Conservation (phyloP, 1,140 invertebrate species). For the Melanaphis sacchari region DNA sequence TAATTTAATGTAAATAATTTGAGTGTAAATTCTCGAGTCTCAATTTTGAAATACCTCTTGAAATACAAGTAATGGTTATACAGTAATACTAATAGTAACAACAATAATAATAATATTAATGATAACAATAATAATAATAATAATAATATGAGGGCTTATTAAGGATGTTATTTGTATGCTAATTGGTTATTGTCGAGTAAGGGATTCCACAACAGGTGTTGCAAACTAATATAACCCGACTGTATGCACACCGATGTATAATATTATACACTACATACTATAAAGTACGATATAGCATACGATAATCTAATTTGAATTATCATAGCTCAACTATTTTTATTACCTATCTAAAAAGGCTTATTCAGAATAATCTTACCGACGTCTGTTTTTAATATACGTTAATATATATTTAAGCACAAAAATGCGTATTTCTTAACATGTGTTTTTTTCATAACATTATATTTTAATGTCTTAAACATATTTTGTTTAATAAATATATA, state of each 20-base stretch:
- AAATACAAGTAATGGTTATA: background rate
- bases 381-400: background rate
- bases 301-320: background rate
- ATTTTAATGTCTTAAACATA: background rate
- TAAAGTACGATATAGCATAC: background rate
- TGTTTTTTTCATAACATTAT: background rate
- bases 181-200: constrained; percentile 23
- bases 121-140: background rate
- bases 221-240: background rate
- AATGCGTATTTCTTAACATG: background rate
- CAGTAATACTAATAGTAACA: background rate
- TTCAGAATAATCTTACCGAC: background rate
- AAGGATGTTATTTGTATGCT: constrained; percentile 42
- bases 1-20: background rate
- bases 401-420: background rate
- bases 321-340: background rate
- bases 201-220: constrained; percentile 27
- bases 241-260: background rate
- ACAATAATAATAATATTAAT: background rate
- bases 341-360: background rate
- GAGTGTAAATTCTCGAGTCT: background rate
- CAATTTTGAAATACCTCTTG: background rate
- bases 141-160: background rate
- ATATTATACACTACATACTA: background rate
- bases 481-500: background rate